Base-by-base conservation (phyloP, 2,113 vertebrate species). In the Tyto alba region DNA sequence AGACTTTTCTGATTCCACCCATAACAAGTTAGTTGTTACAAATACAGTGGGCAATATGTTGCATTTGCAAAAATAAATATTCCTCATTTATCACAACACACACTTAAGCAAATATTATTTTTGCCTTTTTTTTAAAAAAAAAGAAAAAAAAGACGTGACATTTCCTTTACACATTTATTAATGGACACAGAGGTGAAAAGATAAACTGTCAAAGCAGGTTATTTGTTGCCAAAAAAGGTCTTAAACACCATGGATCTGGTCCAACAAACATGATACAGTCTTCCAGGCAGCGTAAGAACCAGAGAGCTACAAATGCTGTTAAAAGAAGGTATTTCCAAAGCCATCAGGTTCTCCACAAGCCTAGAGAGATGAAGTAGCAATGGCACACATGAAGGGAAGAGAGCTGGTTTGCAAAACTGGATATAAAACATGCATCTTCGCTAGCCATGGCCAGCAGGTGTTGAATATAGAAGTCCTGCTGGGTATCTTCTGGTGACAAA, bases 111-210 rank as follows among this genome's bases (percentile, higher is more conserved):
- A 93, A 88, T 52, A 12, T 45, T 85, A 6, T 9, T 89, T 91
- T 94, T 82, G 34, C 27, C 9, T 19, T 66, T n/a, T 53, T 26
- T 30, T 19, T 7, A 20, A 40, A 21, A 41, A 43, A 43, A 68
- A 60, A 27, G 29, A 12, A 18, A 13, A 10, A 38, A 4, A 47
- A 47, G 19, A 47, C 45, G 38, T 43, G 57, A 71, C 38, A 63
- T 86, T 96, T 97, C 93, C 90, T 95, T 88, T 94, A 47, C 1
- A 11, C 2, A 2, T 86, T 96, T 94, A 83, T 96, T 90, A 90
- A 83, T 40, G 85, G 55, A 36, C 73, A 43, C 30, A 59, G 71
- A 80, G 79, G 85, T 95, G 90, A 94, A 94, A 55, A 64, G 85
- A 93, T 63, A 79, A 94, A 88, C 89, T 34, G 45, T 73, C 71